These are phyloP conservation scores for Antennarius maculatus DNA, from an alignment of 2,797 vertebrate species.

Conservation along the genomic window DNA sequence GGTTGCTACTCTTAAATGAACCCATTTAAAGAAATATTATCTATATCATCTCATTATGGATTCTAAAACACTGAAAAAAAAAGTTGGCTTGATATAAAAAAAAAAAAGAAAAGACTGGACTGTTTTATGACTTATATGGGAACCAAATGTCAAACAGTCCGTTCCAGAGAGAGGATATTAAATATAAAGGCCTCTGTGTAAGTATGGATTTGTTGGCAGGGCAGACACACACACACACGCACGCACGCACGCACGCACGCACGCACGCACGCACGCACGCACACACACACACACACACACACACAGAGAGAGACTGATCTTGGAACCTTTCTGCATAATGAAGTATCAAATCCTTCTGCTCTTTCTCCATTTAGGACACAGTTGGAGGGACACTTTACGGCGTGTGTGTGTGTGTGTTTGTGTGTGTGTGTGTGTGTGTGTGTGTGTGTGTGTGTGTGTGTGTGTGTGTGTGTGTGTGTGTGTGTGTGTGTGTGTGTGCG, in stretches of 20 bases:
- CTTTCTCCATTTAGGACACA: constrained; percentile 67
- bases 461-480: too few species aligned
- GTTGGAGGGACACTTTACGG: not conserved
- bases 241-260: not conserved
- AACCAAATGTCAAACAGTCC: constrained; percentile 36
- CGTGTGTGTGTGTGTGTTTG: too few species aligned
- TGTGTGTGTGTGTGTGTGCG: too few species aligned
- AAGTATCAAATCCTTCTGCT: constrained; percentile 67
- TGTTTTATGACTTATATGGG: constrained; percentile 38
- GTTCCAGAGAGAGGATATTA: constrained; percentile 47
- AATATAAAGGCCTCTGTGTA: constrained; percentile 55
- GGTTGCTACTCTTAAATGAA: not conserved
- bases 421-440: too few species aligned
- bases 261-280: constrained; percentile 21
- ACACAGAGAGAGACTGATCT: constrained; percentile 28
- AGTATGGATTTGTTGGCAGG: constrained; percentile 57
- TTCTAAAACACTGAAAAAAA: too few species aligned
- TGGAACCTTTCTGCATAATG: constrained; percentile 64
- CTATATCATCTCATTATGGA: too few species aligned
- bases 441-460: too few species aligned
- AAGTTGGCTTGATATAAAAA: too few species aligned
- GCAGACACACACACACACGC: constrained; percentile 28
- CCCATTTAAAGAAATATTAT: not conserved
- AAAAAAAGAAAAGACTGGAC: not conserved
- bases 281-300: constrained; percentile 22